These are phyloP conservation scores for Alsophila aescularia DNA, from an alignment of 2,888 invertebrate species.

Conservation along the genomic window DNA sequence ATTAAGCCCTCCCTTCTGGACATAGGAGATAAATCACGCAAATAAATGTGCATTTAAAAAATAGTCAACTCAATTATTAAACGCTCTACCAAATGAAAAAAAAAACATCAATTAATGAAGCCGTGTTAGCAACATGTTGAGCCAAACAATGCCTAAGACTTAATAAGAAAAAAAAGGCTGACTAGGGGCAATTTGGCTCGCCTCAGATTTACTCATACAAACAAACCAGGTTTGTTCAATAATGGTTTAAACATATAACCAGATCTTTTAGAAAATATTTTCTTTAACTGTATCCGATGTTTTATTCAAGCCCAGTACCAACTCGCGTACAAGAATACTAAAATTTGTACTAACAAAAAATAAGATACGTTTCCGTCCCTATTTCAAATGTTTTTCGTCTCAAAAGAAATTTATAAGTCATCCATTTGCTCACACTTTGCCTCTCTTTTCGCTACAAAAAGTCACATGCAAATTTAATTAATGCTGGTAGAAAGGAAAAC, in stretches of 20 bases:
- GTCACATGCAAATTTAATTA: slow-evolving; percentile 27
- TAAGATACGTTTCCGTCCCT: slow-evolving; percentile 25
- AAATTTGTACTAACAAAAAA: slow-evolving; percentile 39
- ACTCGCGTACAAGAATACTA: slow-evolving; percentile 44
- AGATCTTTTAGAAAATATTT: slow-evolving; percentile 53
- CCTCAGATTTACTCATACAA: slow-evolving; percentile 8
- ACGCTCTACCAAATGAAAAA: too few relatives aligned
- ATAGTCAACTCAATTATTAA: too few relatives aligned
- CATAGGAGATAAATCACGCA: too few relatives aligned
- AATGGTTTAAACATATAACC: slow-evolving; percentile 38
- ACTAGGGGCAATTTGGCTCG: slow-evolving; percentile 1
- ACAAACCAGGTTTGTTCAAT: slow-evolving; percentile 24
- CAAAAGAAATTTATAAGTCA: slow-evolving; percentile 45
- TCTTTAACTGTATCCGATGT: slow-evolving; percentile 47
- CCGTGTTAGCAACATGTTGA: too few relatives aligned
- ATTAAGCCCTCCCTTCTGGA: too few relatives aligned
- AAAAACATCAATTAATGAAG: too few relatives aligned
- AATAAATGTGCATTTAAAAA: too few relatives aligned
- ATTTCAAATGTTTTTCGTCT: slow-evolving; percentile 40
- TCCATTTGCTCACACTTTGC: slow-evolving; percentile 40
- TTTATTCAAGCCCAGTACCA: slow-evolving; percentile 52
- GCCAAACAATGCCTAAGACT: too few relatives aligned
- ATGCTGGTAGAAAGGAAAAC: slow-evolving; percentile 34
- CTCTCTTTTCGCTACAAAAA: slow-evolving; percentile 35
- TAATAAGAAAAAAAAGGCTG: too few relatives aligned